Evolutionary conservation across 1,140 invertebrate species (phyloP).

Genomic region (Zaprionus kolodkinae): DNA sequence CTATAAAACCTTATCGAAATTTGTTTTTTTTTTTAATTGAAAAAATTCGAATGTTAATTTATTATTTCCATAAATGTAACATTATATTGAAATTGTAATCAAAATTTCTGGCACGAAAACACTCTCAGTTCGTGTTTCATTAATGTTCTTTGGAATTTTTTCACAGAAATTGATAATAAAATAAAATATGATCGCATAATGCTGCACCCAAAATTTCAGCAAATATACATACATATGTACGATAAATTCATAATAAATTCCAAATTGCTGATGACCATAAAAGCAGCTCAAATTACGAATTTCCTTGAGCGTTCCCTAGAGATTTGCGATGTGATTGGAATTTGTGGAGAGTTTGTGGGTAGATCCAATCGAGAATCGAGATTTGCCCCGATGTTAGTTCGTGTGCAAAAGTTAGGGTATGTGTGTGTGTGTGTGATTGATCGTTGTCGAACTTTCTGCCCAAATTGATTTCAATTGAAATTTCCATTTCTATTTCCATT

Average conservation of each 20-base stretch:
- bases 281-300: constrained; percentile 58
- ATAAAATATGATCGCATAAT: constrained; percentile 3
- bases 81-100: background rate
- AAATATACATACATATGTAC: background rate
- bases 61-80: no score
- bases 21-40: background rate
- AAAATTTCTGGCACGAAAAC: background rate
- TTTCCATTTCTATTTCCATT: constrained; percentile 42
- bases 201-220: constrained; percentile 13
- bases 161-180: background rate
- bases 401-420: no score
- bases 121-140: background rate
- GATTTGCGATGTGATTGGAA: background rate
- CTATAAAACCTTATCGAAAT: background rate
- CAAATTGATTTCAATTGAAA: constrained; percentile 74
- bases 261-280: background rate
- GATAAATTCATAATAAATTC: background rate
- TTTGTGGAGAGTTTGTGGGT: background rate
- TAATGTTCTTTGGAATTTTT: background rate
- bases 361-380: constrained; percentile 1
- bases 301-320: constrained; percentile 11
- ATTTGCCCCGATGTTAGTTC: background rate
- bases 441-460: constrained; percentile 10
- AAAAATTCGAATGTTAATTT: background rate
- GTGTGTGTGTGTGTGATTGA: background rate